A percentile compares a stretch with the other conserved stretches of the same genome.
Evolutionary conservation across 2,888 invertebrate genomes (phyloP).

Genomic region (Encarsia formosa): DNA sequence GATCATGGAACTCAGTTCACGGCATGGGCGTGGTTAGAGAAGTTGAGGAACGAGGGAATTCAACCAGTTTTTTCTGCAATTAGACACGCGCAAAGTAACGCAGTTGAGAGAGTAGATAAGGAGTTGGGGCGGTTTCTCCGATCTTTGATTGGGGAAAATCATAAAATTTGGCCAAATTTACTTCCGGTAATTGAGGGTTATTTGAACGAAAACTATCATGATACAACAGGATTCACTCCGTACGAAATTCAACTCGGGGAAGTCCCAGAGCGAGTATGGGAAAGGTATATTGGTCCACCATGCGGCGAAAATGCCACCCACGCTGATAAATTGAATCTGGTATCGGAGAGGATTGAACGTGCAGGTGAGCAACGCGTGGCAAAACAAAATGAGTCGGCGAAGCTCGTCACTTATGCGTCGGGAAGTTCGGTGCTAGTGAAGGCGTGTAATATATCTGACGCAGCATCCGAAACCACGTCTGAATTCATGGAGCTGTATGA

Average conservation of each 20-base stretch:
- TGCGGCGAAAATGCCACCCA: no score
- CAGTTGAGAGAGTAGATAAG: not conserved
- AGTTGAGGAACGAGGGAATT: not conserved
- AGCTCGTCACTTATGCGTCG: not conserved
- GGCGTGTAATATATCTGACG: not conserved
- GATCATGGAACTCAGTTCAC: conserved; percentile 15
- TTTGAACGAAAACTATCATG: not conserved
- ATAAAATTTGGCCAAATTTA: not conserved
- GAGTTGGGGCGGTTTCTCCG: no score
- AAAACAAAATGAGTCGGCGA: not conserved
- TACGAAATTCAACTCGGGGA: not conserved
- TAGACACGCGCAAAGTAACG: not conserved
- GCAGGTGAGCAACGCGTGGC: not conserved
- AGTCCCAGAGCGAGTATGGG: not conserved
- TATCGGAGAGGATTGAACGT: not conserved
- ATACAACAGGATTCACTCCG: not conserved
- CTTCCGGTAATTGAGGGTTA: not conserved
- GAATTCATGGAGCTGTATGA: not conserved
- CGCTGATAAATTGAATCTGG: not conserved
- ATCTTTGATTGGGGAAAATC: not conserved
- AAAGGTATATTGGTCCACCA: not conserved
- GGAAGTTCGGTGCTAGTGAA: not conserved
- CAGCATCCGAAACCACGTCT: not conserved
- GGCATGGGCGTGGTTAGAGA: not conserved
- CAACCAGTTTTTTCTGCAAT: not conserved